A percentile compares a stretch with the other conserved stretches of the same genome.
phyloP scores from a whole-genome alignment of 1,140 invertebrate species.

The Drosophila prosaltans region DNA sequence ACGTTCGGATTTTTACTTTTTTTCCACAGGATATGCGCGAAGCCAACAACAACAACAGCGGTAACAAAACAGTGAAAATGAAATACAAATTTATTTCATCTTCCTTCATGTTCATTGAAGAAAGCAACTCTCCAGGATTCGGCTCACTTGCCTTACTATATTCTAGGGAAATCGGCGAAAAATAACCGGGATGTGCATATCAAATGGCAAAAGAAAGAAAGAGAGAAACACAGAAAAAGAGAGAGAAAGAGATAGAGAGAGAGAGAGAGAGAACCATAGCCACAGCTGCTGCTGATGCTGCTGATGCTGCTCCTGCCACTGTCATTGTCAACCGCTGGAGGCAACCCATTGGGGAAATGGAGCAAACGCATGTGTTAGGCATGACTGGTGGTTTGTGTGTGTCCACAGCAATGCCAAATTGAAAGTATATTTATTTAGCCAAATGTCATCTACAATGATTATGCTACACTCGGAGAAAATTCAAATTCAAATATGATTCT shows the following conservation, averaged over 20 bases:
- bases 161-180: not conserved
- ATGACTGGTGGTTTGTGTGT: constrained; percentile 33
- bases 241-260: not conserved
- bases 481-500: no score
- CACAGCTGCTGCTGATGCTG: constrained; percentile 1
- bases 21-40: constrained; percentile 3
- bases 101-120: constrained; percentile 64
- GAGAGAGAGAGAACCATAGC: not conserved
- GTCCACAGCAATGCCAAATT: constrained; percentile 2
- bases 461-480: no score
- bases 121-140: constrained; percentile 38
- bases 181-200: constrained; percentile 7
- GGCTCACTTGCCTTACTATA: constrained; percentile 16
- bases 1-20: not conserved
- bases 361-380: constrained; percentile 39
- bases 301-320: not conserved
- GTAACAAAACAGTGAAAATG: not conserved
- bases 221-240: not conserved
- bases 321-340: constrained; percentile 1
- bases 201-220: not conserved
- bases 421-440: constrained; percentile 1
- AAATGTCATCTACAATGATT: not conserved
- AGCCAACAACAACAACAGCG: not conserved
- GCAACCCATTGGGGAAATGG: constrained; percentile 50
- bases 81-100: constrained; percentile 10